These are phyloP conservation scores for Halictus rubicundus DNA, from an alignment of 1,140 invertebrate genomes.

Conservation along the genomic window DNA sequence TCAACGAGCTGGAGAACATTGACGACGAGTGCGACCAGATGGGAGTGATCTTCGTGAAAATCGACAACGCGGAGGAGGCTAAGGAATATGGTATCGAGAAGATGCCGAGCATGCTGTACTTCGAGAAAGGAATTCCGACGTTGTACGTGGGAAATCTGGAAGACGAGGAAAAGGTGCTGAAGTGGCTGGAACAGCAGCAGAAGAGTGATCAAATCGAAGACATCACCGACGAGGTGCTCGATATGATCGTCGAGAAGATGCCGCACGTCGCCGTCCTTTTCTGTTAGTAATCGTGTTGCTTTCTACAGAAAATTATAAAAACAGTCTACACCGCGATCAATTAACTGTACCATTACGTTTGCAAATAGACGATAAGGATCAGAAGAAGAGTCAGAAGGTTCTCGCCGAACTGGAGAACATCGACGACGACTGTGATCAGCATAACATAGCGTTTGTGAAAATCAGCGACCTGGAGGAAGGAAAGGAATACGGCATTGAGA, in stretches of 20 bases:
- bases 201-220: conserved; percentile 96
- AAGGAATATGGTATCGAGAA: conserved; percentile 95
- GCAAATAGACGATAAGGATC: conserved; percentile 91
- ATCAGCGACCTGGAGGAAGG: conserved; percentile 94
- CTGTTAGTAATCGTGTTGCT: conserved; percentile 84
- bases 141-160: conserved; percentile 94
- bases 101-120: conserved; percentile 92
- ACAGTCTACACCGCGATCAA: neutral
- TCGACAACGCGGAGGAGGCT: conserved; percentile 94
- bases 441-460: conserved; percentile 96
- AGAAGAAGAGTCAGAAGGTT: conserved; percentile 94
- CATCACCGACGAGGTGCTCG: conserved; percentile 96
- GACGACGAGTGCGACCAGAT: conserved; percentile 95
- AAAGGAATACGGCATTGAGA: conserved; percentile 93
- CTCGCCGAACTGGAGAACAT: conserved; percentile 94
- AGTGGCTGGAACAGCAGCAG: conserved; percentile 92
- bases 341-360: neutral
- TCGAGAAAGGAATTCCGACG: conserved; percentile 94
- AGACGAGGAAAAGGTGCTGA: conserved; percentile 93
- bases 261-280: conserved; percentile 93
- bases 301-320: neutral
- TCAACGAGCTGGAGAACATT: conserved; percentile 96
- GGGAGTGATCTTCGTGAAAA: conserved; percentile 94
- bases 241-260: conserved; percentile 94
- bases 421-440: conserved; percentile 95